Evolutionary conservation across 2,797 vertebrate species (phyloP), one percentile per base, ranked within the genome.

Genomic region (Mormyrops attenuatus): DNA sequence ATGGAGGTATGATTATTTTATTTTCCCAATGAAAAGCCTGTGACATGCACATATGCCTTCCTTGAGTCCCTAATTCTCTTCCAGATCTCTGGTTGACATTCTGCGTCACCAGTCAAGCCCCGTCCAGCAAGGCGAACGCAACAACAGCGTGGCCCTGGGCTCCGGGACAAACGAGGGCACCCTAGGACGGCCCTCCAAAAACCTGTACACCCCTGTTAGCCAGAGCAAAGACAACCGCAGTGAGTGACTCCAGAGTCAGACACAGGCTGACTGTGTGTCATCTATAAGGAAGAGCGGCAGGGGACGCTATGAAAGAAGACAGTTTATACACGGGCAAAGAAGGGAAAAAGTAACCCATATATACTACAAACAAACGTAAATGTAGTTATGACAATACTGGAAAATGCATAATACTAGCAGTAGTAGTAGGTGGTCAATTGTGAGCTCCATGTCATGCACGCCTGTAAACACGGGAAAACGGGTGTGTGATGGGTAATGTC

Each of bases 31-130:
- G 49, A 85, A 85, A 85, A 85, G 44, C 84, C 13, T 26, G 47
- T 52, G 52, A 30, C 22, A 52, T 85, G 22, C 20, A n/a, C 38
- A 69, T 80, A 41, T 1, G 3, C 41, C 8, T 9, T n/a, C 20
- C 77, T 26, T 49, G 22, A 26, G 82, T n/a, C 50, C 47, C 73
- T 13, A 15, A 82, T 50, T 11, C 47, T 22, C 77, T 86, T 53
- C 91, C 88, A 98, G 98, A 94, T 97, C 98, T 20, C 94, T 98
- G 92, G 97, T 98, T 69, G 98, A 98, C 93, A 97, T 98, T 93
- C 91, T 98, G 92, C 96, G 98, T 87, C 97, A 98, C 92, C 98
- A 98, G 92, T 97, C 97, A 0, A 97, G 96, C 85, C 96, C 96
- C 0, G 96, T 97, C 66, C 95, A 96, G 91, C 97, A 97, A 90